Evolutionary conservation across 2,888 invertebrate species (phyloP).

Genomic region (Acleris emargana): DNA sequence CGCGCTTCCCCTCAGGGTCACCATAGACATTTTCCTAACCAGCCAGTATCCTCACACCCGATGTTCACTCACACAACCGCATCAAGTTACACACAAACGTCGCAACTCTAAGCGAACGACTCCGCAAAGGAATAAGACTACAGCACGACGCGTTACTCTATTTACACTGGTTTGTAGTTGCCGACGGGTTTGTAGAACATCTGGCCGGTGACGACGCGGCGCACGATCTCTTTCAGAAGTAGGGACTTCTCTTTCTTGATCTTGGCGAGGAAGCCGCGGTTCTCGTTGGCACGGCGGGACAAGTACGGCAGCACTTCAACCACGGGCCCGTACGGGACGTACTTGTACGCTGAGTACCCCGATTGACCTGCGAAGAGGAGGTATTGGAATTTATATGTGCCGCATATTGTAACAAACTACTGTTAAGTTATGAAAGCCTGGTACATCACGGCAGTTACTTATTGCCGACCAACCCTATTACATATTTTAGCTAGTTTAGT

Average conservation of each 20-base stretch:
- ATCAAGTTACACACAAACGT: slow-evolving; percentile 1
- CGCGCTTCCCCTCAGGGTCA: slow-evolving; percentile 1
- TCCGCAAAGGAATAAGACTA: slow-evolving; percentile 38
- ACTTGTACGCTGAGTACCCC: slow-evolving; percentile 99
- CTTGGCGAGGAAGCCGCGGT: slow-evolving; percentile 95
- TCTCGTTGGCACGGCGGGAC: slow-evolving; percentile 98
- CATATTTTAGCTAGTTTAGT: too few relatives aligned
- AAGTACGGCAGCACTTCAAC: slow-evolving; percentile 98
- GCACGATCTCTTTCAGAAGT: slow-evolving; percentile 89
- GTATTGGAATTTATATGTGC: not conserved
- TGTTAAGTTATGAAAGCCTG: too few relatives aligned
- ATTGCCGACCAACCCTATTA: too few relatives aligned
- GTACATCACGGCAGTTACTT: too few relatives aligned
- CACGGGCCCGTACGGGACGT: slow-evolving; percentile 99
- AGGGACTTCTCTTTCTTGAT: slow-evolving; percentile 96
- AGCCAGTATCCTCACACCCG: slow-evolving; percentile 28
- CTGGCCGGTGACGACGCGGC: slow-evolving; percentile 89
- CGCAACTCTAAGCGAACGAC: slow-evolving; percentile 26
- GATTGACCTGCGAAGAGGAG: slow-evolving; percentile 91
- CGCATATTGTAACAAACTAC: too few relatives aligned
- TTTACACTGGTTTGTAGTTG: slow-evolving; percentile 93
- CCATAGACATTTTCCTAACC: slow-evolving; percentile 28
- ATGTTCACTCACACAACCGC: slow-evolving; percentile 28
- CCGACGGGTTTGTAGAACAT: slow-evolving; percentile 93
- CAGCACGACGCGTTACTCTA: slow-evolving; percentile 13